Conservation (phyloP, 2,113 vertebrate genomes). For the Agapornis roseicollis region DNA sequence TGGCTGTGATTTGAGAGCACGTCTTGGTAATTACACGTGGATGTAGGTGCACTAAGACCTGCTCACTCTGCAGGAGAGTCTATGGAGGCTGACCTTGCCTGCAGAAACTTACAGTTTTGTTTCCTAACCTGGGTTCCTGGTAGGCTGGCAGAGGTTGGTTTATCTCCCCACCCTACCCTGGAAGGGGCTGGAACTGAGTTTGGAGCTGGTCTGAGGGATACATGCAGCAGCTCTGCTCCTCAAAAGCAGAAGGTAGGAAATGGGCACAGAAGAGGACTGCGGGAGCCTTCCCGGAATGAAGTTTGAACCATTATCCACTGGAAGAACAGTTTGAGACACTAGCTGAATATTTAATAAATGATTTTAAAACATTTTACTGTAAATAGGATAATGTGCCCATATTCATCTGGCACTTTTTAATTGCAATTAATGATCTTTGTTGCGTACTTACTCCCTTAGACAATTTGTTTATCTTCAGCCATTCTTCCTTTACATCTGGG, state of each 20-base stretch:
- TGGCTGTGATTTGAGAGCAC: background rate
- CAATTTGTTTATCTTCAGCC: constrained; percentile 4
- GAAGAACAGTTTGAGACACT: background rate
- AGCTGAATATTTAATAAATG: constrained; percentile 40
- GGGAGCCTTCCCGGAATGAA: background rate
- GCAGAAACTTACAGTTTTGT: background rate
- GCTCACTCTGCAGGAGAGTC: background rate
- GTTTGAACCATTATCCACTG: constrained; percentile 3
- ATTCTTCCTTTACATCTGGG: constrained; percentile 1
- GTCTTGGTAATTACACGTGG: background rate
- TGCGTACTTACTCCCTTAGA: constrained; percentile 15
- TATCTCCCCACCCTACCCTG: background rate
- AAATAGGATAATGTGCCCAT: constrained; percentile 24
- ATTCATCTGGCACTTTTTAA: constrained; percentile 16
- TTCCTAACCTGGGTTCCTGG: background rate
- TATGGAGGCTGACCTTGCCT: background rate
- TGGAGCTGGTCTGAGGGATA: background rate
- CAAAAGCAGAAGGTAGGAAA: background rate
- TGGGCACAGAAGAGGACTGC: background rate
- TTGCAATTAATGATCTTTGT: background rate
- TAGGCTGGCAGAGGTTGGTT: background rate
- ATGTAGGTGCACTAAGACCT: background rate
- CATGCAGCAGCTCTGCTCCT: background rate
- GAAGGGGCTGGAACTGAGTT: background rate
- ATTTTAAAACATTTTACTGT: constrained; percentile 13